A percentile compares a stretch with the other conserved stretches of the same genome.
phyloP scores from a whole-genome alignment of 2,113 vertebrate genomes.

The Semicossyphus pulcher region DNA sequence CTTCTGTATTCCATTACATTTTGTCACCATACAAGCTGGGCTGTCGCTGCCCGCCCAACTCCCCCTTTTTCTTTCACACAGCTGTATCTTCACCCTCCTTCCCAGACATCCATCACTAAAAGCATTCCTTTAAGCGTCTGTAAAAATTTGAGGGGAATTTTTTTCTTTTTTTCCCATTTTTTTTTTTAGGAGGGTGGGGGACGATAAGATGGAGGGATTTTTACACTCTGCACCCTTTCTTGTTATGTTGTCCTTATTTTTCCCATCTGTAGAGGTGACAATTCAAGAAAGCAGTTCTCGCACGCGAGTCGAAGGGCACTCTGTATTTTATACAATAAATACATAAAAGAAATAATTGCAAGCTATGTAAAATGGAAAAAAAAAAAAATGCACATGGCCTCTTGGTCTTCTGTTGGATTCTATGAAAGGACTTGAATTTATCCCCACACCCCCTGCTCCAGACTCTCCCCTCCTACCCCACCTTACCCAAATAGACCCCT shows the following conservation, averaged over 20 bases:
- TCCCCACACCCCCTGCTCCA: slow-evolving; percentile 68
- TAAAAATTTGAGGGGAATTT: slow-evolving; percentile 80
- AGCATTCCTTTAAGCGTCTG: slow-evolving; percentile 88
- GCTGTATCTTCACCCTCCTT: slow-evolving; percentile 71
- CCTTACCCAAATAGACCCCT: slow-evolving; percentile 52
- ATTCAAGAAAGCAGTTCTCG: slow-evolving; percentile 64
- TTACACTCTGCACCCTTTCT: slow-evolving; percentile 70
- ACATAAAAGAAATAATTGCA: slow-evolving; percentile 88
- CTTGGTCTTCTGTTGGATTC: slow-evolving; percentile 88
- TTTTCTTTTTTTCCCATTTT: slow-evolving; percentile 25
- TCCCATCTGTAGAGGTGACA: slow-evolving; percentile 63
- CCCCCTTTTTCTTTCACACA: neutral
- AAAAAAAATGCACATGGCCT: slow-evolving; percentile 81
- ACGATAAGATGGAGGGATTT: slow-evolving; percentile 68
- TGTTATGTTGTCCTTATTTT: slow-evolving; percentile 65
- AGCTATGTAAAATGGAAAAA: slow-evolving; percentile 78
- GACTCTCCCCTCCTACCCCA: slow-evolving; percentile 14
- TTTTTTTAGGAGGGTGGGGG: slow-evolving; percentile 44
- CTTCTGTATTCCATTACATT: slow-evolving; percentile 40
- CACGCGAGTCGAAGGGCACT: slow-evolving; percentile 71
- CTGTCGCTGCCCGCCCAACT: neutral
- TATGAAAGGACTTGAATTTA: slow-evolving; percentile 89
- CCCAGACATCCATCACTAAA: slow-evolving; percentile 88
- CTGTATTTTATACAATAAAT: slow-evolving; percentile 84
- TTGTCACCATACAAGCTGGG: slow-evolving; percentile 51